Base-by-base conservation (phyloP, 2,888 invertebrate species). In the Pasiphila rectangulata region DNA sequence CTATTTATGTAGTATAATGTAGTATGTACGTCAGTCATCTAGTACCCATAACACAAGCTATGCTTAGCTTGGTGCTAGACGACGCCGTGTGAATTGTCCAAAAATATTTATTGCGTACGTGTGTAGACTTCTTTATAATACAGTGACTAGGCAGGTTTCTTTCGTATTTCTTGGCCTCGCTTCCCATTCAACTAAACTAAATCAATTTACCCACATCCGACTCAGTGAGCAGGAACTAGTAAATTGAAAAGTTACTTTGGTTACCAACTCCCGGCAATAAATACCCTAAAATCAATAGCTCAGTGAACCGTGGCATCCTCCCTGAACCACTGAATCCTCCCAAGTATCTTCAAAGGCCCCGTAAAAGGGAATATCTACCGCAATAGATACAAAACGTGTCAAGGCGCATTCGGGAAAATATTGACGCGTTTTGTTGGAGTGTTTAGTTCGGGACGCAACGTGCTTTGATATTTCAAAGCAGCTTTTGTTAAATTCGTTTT, bases 371-470 rank as follows among this genome's bases (percentile, higher is more conserved):
- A 56, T 56, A 52, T 50, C 51, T 39, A 39, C 54, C 58, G 58
- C 56, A 58, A 56, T 56, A 50, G 57, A 54, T 54, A 56, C 52
- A 54, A 49, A 54, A 54, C 54, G 54, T 58, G 58, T 56, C 56
- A 49, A 46, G 39, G 46, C 34, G 48, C 43, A 52, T 48, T 56
- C 35, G 38, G n/a, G 48, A 45, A 54, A 58, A 52, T 57, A 52
- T 53, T 53, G 53, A 49, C 51, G 32, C 17, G 32, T 27, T 6
- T 10, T n/a, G 17, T n/a, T 17, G 16, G 32, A 32, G 17, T 5
- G 32, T 32, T 19, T 10, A 16, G 10, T 9, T 35, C 35, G n/a
- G 13, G 41, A 42, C 42, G 16, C 9, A 6, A 34, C 5, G 7
- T 27, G 21, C 5, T 13, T 36, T 15, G 0, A 35, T 12, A 7